Evolutionary conservation across 2,888 invertebrate genomes (phyloP).

Genomic region (Drosophila longiperda): DNA sequence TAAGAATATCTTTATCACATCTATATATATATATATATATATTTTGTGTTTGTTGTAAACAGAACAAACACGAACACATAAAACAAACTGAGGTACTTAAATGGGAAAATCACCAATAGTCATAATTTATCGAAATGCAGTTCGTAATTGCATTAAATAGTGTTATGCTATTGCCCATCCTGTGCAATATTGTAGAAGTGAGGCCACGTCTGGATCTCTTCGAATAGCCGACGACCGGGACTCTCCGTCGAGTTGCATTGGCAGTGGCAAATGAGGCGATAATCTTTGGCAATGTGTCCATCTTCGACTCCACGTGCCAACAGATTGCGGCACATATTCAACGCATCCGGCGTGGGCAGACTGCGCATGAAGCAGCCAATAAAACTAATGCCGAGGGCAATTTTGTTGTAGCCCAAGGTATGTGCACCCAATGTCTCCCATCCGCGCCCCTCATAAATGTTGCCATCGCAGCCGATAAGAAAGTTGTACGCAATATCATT

Average conservation of each 20-base stretch:
- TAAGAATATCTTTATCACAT: neutral
- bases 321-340: slow-evolving; percentile 85
- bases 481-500: slow-evolving; percentile 87
- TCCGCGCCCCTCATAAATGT: slow-evolving; percentile 87
- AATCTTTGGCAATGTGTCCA: slow-evolving; percentile 85
- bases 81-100: slow-evolving; percentile 29
- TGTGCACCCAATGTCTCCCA: slow-evolving; percentile 87
- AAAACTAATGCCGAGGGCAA: slow-evolving; percentile 86
- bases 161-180: slow-evolving; percentile 20
- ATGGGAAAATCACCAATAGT: slow-evolving; percentile 25
- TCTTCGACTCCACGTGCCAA: slow-evolving; percentile 85
- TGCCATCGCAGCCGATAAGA: slow-evolving; percentile 87
- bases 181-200: slow-evolving; percentile 83
- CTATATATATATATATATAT: neutral
- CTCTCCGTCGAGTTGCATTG: slow-evolving; percentile 86
- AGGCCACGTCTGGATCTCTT: slow-evolving; percentile 86
- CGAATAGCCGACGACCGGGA: slow-evolving; percentile 86
- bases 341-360: slow-evolving; percentile 84
- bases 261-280: slow-evolving; percentile 86
- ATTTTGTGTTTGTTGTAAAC: slow-evolving; percentile 1
- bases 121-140: slow-evolving; percentile 11
- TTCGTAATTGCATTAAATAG: slow-evolving; percentile 10
- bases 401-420: slow-evolving; percentile 86
- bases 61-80: slow-evolving; percentile 15
- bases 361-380: slow-evolving; percentile 86